These are phyloP conservation scores for Helicolenus hilgendorfi DNA, from an alignment of 2,797 vertebrate genomes.

Conservation along the genomic window DNA sequence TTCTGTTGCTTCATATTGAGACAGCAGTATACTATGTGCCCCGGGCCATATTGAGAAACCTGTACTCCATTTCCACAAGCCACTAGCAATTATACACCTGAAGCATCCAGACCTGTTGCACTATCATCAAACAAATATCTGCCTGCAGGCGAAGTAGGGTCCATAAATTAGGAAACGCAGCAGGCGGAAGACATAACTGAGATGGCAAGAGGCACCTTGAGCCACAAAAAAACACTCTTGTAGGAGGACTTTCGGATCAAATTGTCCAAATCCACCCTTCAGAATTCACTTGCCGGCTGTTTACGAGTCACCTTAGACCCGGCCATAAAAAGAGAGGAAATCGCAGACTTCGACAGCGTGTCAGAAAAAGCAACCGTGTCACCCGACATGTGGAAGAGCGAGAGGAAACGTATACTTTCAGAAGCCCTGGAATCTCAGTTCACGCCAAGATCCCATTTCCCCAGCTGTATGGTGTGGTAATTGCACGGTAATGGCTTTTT, in stretches of 20 bases:
- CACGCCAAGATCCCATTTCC: conserved; percentile 84
- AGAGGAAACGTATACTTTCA: conserved; percentile 87
- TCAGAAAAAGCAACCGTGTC: conserved; percentile 58
- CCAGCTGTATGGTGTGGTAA: conserved; percentile 89
- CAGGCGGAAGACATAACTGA: conserved; percentile 60
- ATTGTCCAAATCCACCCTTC: conserved; percentile 20
- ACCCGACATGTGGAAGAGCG: conserved; percentile 56
- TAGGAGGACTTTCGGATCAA: conserved; percentile 23
- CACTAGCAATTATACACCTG: conserved; percentile 92
- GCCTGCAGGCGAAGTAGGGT: conserved; percentile 81
- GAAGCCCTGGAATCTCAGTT: conserved; percentile 86
- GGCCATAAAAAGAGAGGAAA: conserved; percentile 59
- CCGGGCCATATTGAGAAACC: conserved; percentile 82
- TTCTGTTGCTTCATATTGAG: conserved; percentile 41
- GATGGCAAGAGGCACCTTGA: conserved; percentile 49
- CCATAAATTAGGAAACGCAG: conserved; percentile 87
- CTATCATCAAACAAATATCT: conserved; percentile 93
- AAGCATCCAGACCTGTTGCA: conserved; percentile 90
- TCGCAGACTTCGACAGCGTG: conserved; percentile 22
- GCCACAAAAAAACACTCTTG: conserved; percentile 53
- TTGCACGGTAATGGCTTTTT: conserved; percentile 92
- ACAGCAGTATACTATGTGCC: conserved; percentile 72
- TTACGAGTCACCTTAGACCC: conserved; percentile 66
- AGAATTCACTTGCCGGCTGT: conserved; percentile 37
- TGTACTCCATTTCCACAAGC: conserved; percentile 87